These are phyloP conservation scores for Hemicentrotus pulcherrimus DNA, from an alignment of 35 echinoderm and acorn worm species.

Conservation along the genomic window DNA sequence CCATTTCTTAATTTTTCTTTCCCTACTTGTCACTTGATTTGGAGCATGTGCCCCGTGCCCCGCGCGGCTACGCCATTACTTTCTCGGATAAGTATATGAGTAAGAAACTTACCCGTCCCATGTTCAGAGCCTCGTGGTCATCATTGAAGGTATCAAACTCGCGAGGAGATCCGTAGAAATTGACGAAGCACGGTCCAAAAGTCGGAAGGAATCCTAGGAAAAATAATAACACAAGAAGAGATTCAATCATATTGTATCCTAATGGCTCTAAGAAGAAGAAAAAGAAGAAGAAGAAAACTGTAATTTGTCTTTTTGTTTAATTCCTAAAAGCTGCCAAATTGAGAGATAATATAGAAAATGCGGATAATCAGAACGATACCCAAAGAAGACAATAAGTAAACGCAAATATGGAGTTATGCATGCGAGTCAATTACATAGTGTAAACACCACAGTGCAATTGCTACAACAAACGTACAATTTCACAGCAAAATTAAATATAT, in stretches of 20 bases:
- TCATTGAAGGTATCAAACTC: conserved; percentile 72
- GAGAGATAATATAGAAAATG: background rate
- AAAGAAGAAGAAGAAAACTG: background rate
- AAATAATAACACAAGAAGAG: conserved; percentile 13
- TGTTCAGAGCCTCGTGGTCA: conserved; percentile 76
- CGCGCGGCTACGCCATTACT: no score
- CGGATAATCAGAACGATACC: background rate
- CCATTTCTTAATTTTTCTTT: no score
- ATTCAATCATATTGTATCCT: background rate
- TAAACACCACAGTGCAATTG: background rate
- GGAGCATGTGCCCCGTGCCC: no score
- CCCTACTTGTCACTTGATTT: no score
- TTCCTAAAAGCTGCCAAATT: no score
- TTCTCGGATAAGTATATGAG: no score
- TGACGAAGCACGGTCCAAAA: conserved; percentile 84
- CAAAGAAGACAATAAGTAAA: background rate
- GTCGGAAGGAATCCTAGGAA: conserved; percentile 78
- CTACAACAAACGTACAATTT: background rate
- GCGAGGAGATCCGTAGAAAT: conserved; percentile 85
- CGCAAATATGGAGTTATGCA: background rate
- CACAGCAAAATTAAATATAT: background rate
- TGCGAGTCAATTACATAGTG: background rate
- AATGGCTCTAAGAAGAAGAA: background rate
- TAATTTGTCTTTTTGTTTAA: no score
- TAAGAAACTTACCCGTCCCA: conserved; percentile 55